Conservation (phyloP, 1,140 invertebrate species). For the Brachionus rotundiformis region DNA sequence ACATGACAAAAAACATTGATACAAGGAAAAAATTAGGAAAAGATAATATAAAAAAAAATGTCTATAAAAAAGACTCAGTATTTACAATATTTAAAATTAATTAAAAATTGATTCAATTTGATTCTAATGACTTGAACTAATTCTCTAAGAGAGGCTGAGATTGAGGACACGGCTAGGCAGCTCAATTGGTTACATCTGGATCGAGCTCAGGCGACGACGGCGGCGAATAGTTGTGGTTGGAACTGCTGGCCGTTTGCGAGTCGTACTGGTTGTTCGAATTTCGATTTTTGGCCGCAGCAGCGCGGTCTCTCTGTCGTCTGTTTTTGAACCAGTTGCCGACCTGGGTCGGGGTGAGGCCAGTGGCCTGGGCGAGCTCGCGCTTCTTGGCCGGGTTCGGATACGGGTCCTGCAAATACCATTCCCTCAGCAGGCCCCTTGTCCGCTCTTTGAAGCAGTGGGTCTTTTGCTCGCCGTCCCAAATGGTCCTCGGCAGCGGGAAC, state of each 20-base stretch:
- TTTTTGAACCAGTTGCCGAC: slow-evolving; percentile 99
- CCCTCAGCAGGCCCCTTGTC: slow-evolving; percentile 85
- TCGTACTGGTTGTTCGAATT: slow-evolving; percentile 50
- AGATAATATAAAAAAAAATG: background rate
- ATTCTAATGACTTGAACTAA: slow-evolving; percentile 13
- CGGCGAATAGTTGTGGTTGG: slow-evolving; percentile 50
- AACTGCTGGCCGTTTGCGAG: slow-evolving; percentile 51
- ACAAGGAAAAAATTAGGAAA: background rate
- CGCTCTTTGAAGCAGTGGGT: slow-evolving; percentile 99
- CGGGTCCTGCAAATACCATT: slow-evolving; percentile 93
- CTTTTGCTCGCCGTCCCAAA: slow-evolving; percentile 99
- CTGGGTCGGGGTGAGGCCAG: slow-evolving; percentile 95
- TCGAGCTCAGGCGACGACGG: slow-evolving; percentile 45
- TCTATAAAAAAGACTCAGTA: background rate
- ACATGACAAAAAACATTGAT: slow-evolving; percentile 17
- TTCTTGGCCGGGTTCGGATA: slow-evolving; percentile 99
- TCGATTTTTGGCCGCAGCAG: slow-evolving; percentile 85
- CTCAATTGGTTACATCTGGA: slow-evolving; percentile 43
- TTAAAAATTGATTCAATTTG: background rate
- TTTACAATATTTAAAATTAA: slow-evolving; percentile 37
- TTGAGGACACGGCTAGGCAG: background rate
- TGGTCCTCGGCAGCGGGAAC: slow-evolving; percentile 94
- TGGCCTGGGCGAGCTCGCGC: slow-evolving; percentile 90
- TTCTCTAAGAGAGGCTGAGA: background rate
- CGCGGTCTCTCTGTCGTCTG: slow-evolving; percentile 90